Evolutionary conservation across 1,140 invertebrate genomes (phyloP).

Genomic region (Cyclargus thomasi): DNA sequence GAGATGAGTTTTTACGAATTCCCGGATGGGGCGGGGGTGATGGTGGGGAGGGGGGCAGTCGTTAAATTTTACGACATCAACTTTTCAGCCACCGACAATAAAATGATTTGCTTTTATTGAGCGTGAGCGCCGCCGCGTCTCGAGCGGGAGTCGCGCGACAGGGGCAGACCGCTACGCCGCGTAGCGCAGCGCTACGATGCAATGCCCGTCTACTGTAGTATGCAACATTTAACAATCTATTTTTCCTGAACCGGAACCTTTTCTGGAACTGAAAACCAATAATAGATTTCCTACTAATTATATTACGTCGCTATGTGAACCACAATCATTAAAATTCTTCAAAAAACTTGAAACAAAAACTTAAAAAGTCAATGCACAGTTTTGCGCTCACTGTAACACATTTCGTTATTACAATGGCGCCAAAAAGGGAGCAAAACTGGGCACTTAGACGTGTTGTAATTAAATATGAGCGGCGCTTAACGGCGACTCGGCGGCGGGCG

Average conservation of each 20-base stretch:
- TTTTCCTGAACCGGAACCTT: too few species aligned
- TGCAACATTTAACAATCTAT: too few species aligned
- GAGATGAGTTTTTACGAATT: not conserved
- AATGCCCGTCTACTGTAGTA: too few species aligned
- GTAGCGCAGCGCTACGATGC: too few species aligned
- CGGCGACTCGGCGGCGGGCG: too few species aligned
- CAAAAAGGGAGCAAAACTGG: not conserved
- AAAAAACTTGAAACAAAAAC: too few species aligned
- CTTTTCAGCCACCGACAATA: conserved; percentile 46
- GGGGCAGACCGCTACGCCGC: not conserved
- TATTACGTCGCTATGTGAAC: too few species aligned
- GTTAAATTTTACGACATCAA: conserved; percentile 52
- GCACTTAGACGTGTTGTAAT: not conserved
- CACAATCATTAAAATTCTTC: too few species aligned
- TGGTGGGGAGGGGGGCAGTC: conserved; percentile 31
- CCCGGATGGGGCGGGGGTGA: not conserved
- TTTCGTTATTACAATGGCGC: not conserved
- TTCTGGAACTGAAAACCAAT: too few species aligned
- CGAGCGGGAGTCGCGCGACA: not conserved
- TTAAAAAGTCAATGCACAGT: too few species aligned
- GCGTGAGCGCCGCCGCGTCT: not conserved
- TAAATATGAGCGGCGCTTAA: not conserved
- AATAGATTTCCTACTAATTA: too few species aligned
- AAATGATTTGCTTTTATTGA: conserved; percentile 37
- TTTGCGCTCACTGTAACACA: too few species aligned